A percentile compares a stretch with the other conserved stretches of the same genome.
Conservation (phyloP, 2,113 vertebrate species). For the Erythrolamprus reginae region DNA sequence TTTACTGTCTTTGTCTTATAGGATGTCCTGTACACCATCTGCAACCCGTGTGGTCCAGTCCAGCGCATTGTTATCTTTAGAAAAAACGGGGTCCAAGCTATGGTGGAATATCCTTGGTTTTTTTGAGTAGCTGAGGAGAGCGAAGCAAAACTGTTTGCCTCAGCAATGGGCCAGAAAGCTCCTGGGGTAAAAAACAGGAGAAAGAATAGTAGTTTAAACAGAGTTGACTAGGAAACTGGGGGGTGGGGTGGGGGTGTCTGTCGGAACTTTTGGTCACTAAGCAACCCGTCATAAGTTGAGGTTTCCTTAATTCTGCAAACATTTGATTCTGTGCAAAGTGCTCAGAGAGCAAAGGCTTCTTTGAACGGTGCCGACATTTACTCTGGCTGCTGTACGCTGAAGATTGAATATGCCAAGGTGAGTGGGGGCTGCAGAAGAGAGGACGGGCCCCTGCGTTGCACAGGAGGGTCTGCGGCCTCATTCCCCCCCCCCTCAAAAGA, state of each 20-base stretch:
- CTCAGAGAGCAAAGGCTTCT: conserved; percentile 92
- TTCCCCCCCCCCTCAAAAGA: neutral
- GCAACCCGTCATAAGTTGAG: no score
- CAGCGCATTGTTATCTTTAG: conserved; percentile 96
- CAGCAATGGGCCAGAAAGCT: neutral
- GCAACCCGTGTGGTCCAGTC: conserved; percentile 92
- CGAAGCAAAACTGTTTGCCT: neutral
- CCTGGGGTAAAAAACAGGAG: neutral
- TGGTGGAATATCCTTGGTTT: conserved; percentile 97
- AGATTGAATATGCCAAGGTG: conserved; percentile 97
- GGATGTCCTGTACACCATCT: conserved; percentile 95
- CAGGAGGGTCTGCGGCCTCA: no score
- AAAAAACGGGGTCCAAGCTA: conserved; percentile 94
- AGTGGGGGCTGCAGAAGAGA: neutral
- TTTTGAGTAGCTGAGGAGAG: neutral
- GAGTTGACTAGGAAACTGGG: neutral
- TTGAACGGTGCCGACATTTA: conserved; percentile 95
- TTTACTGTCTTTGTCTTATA: conserved; percentile 36
- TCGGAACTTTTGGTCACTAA: no score
- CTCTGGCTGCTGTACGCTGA: conserved; percentile 93
- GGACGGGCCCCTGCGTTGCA: neutral
- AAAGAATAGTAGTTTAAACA: neutral
- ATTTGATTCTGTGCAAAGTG: conserved; percentile 93
- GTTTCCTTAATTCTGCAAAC: conserved; percentile 73
- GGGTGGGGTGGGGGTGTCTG: no score